A percentile compares a stretch with the other conserved stretches of the same genome.
Conservation (phyloP, 2,797 vertebrate species). For the Coracias cyanogaster region DNA sequence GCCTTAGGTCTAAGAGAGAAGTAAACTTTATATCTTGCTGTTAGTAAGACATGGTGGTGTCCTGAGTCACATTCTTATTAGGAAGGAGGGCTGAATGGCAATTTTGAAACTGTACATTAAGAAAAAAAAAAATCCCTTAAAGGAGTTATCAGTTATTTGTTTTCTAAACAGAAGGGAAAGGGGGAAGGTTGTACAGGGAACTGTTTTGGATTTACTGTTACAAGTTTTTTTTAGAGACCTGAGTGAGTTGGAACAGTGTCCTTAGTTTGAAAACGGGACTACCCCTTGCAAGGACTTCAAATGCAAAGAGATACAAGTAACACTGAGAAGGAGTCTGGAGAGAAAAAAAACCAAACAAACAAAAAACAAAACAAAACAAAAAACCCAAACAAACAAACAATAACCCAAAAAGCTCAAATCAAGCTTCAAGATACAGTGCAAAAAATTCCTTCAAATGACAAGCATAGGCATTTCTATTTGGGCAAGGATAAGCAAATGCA, state of each 20-base stretch:
- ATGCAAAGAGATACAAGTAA: neutral
- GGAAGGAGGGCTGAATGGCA: neutral
- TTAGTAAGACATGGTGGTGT: neutral
- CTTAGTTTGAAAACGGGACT: neutral
- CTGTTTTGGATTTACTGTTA: neutral
- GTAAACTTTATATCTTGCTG: neutral
- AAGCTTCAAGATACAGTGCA: neutral
- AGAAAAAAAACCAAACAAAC: neutral
- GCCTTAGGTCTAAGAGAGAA: neutral
- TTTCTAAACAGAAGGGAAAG: neutral
- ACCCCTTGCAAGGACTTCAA: neutral
- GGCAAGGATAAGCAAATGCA: neutral
- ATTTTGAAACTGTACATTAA: neutral
- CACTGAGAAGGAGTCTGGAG: rapidly evolving
- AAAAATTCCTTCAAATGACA: neutral
- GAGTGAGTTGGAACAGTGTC: neutral
- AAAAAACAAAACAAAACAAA: neutral
- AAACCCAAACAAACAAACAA: too few relatives aligned
- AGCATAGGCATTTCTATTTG: rapidly evolving
- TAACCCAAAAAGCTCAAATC: too few relatives aligned
- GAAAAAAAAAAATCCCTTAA: neutral
- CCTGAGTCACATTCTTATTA: neutral
- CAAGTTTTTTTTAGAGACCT: neutral
- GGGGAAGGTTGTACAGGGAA: neutral
- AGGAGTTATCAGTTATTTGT: neutral